Conservation (phyloP, 2,888 invertebrate genomes). For the Aromia moschata region DNA sequence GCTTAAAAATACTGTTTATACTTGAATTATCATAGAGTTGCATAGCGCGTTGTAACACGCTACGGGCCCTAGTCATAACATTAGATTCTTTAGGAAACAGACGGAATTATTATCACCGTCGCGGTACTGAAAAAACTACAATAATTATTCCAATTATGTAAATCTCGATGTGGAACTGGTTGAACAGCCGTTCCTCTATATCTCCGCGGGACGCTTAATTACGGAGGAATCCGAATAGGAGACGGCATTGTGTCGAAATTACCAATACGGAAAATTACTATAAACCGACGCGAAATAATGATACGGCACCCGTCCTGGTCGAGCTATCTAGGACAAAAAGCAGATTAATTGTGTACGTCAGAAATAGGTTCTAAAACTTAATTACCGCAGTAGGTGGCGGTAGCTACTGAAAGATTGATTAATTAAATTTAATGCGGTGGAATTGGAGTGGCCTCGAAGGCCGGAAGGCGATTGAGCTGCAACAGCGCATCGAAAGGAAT, state of each 20-base stretch:
- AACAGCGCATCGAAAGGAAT: constrained; percentile 26
- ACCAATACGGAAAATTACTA: background rate
- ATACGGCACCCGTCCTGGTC: background rate
- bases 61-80: too few relatives aligned
- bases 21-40: too few relatives aligned
- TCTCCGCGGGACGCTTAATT: constrained; percentile 5
- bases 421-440: constrained; percentile 41
- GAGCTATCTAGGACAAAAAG: constrained; percentile 9
- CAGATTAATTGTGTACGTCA: constrained; percentile 18
- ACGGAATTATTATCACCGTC: too few relatives aligned
- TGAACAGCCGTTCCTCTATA: constrained; percentile 7
- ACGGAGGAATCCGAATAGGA: constrained; percentile 5
- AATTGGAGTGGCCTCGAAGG: constrained; percentile 28
- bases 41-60: too few relatives aligned
- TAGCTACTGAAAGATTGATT: constrained; percentile 52
- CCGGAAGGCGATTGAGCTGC: constrained; percentile 26
- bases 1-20: too few relatives aligned
- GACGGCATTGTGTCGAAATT: background rate
- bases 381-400: constrained; percentile 50
- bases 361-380: constrained; percentile 35
- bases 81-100: too few relatives aligned
- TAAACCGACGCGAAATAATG: background rate
- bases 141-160: background rate
- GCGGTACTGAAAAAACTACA: too few relatives aligned
- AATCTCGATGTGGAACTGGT: too few relatives aligned